Percentiles rank a stretch among this genome's conserved stretches.
phyloP scores from a whole-genome alignment of 2,888 invertebrate species.

The Mongoloraphidia duomilia region DNA sequence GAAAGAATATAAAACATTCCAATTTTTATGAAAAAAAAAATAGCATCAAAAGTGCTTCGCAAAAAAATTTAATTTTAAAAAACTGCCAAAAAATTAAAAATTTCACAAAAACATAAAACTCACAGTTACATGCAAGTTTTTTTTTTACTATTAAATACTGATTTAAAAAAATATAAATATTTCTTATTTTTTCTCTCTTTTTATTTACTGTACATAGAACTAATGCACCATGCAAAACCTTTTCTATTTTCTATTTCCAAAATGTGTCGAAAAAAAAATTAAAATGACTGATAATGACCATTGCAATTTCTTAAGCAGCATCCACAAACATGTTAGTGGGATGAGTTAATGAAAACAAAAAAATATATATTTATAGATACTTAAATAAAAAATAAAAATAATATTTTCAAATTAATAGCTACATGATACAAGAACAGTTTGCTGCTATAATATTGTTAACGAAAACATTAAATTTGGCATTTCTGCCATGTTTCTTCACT shows the following conservation, averaged over 20 bases:
- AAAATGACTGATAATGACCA: neutral
- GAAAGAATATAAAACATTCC: neutral
- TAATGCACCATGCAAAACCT: constrained; percentile 3
- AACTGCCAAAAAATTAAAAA: constrained; percentile 9
- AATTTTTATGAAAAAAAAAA: neutral
- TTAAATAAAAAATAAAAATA: too few relatives aligned
- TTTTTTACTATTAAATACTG: neutral
- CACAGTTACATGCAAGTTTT: constrained; percentile 8
- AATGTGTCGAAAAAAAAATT: neutral
- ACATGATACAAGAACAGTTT: too few relatives aligned
- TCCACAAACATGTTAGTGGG: too few relatives aligned
- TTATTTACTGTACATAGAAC: constrained; percentile 1
- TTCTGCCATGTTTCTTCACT: too few relatives aligned
- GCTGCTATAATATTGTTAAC: too few relatives aligned
- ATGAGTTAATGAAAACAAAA: too few relatives aligned
- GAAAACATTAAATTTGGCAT: too few relatives aligned
- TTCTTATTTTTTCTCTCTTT: neutral
- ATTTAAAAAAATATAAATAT: neutral
- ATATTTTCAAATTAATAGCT: too few relatives aligned
- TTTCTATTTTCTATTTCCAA: neutral
- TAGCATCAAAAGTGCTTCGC: constrained; percentile 2
- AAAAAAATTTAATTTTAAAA: constrained; percentile 11
- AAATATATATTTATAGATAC: too few relatives aligned
- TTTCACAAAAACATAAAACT: constrained; percentile 11
- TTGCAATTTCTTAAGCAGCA: too few relatives aligned